Conservation (phyloP, 2,888 invertebrate species). For the Hanleya hanleyi region DNA sequence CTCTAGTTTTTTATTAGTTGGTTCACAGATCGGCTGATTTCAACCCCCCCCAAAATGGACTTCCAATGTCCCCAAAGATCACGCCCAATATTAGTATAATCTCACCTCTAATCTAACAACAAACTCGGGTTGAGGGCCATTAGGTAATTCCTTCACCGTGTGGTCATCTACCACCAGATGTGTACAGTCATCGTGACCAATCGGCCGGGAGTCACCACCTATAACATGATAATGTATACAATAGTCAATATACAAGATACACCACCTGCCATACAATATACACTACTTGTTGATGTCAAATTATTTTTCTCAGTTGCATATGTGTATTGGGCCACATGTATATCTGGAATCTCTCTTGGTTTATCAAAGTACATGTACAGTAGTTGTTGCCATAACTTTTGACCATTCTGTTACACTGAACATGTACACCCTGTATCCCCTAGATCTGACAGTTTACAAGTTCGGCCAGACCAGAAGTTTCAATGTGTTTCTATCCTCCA, state of each 20-base stretch:
- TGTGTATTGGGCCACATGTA: too few relatives aligned
- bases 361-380: too few relatives aligned
- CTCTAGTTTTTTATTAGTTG: too few relatives aligned
- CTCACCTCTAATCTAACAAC: conserved; percentile 69
- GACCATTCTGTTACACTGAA: too few relatives aligned
- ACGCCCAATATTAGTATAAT: background rate
- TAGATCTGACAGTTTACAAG: too few relatives aligned
- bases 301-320: too few relatives aligned
- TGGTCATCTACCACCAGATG: conserved; percentile 84
- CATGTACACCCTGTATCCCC: background rate
- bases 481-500: background rate
- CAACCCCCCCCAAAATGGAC: background rate
- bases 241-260: too few relatives aligned
- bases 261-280: too few relatives aligned
- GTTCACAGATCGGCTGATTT: background rate
- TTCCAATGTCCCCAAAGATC: too few relatives aligned
- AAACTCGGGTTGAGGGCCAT: conserved; percentile 48
- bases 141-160: conserved; percentile 62
- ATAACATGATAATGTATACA: conserved; percentile 3
- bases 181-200: conserved; percentile 87
- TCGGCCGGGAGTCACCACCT: conserved; percentile 83
- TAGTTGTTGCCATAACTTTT: too few relatives aligned
- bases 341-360: too few relatives aligned
- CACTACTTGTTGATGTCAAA: too few relatives aligned
- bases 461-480: conserved; percentile 35